Evolutionary conservation across 1,140 invertebrate genomes (phyloP).

Genomic region (Araneus ventricosus): DNA sequence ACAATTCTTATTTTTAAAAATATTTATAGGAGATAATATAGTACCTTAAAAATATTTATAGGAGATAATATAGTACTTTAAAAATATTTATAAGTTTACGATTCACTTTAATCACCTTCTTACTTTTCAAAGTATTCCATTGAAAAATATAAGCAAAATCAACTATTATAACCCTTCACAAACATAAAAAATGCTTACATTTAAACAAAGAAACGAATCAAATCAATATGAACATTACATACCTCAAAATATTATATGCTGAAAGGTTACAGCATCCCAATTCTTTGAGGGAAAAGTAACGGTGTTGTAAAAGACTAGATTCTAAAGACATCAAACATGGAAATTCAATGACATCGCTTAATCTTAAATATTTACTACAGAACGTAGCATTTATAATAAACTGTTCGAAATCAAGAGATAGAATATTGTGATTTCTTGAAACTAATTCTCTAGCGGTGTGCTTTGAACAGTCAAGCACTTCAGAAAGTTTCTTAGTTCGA

Average conservation of each 20-base stretch:
- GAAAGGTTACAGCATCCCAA: slow-evolving; percentile 34
- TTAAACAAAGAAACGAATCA: too few relatives aligned
- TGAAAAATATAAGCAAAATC: too few relatives aligned
- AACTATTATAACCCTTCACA: too few relatives aligned
- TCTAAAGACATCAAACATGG: slow-evolving; percentile 1
- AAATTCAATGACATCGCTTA: slow-evolving; percentile 59
- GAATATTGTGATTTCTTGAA: not conserved
- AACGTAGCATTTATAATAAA: slow-evolving; percentile 40
- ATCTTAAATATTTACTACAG: slow-evolving; percentile 44
- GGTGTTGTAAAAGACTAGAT: slow-evolving; percentile 29
- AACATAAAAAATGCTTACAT: too few relatives aligned
- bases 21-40: too few relatives aligned
- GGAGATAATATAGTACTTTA: not conserved
- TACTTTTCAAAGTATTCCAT: too few relatives aligned
- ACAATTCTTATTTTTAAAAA: not conserved
- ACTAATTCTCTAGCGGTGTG: slow-evolving; percentile 28
- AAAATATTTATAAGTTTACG: too few relatives aligned
- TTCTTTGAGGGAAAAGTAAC: slow-evolving; percentile 50
- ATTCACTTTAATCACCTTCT: too few relatives aligned
- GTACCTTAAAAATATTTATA: too few relatives aligned
- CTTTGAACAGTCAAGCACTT: slow-evolving; percentile 41
- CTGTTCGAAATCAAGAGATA: not conserved
- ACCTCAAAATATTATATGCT: slow-evolving; percentile 22
- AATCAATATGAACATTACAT: not conserved
- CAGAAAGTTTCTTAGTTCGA: slow-evolving; percentile 20